Evolutionary conservation across 1,140 invertebrate species (phyloP).

Genomic region (Euwallacea similis): DNA sequence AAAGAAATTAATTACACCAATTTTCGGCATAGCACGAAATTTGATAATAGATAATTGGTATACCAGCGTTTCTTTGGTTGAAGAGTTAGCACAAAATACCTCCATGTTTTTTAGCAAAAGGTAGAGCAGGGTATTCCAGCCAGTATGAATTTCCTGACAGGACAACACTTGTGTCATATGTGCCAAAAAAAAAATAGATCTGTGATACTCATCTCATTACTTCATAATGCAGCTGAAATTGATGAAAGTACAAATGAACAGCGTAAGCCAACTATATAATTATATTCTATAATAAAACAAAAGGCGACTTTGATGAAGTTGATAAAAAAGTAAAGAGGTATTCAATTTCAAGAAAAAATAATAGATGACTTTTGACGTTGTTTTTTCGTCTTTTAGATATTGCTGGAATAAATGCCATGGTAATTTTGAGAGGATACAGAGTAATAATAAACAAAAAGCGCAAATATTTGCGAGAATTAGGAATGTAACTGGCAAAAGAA

Average conservation of each 20-base stretch:
- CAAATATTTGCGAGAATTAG: slow-evolving; percentile 38
- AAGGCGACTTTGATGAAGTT: too few relatives aligned
- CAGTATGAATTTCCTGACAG: slow-evolving; percentile 47
- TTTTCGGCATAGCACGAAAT: slow-evolving; percentile 40
- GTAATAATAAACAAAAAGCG: background rate
- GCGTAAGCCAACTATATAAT: too few relatives aligned
- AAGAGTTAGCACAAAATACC: slow-evolving; percentile 48
- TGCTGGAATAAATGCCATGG: slow-evolving; percentile 44
- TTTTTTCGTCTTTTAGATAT: too few relatives aligned
- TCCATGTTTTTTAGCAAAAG: slow-evolving; percentile 43
- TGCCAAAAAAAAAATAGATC: slow-evolving; percentile 49
- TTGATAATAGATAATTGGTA: slow-evolving; percentile 51
- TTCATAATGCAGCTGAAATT: slow-evolving; percentile 48
- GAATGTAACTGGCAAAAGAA: slow-evolving; percentile 44
- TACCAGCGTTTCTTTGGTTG: slow-evolving; percentile 46
- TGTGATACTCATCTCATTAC: slow-evolving; percentile 48
- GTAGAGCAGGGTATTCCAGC: slow-evolving; percentile 28
- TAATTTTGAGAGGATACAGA: slow-evolving; percentile 45
- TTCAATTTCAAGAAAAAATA: too few relatives aligned
- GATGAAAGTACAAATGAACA: too few relatives aligned
- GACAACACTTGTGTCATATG: slow-evolving; percentile 46
- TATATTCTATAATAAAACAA: too few relatives aligned
- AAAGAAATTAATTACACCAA: slow-evolving; percentile 38
- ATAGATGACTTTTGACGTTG: too few relatives aligned
- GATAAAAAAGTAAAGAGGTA: too few relatives aligned